Conservation (phyloP, 2,113 vertebrate genomes). For the Pangasianodon hypophthalmus region DNA sequence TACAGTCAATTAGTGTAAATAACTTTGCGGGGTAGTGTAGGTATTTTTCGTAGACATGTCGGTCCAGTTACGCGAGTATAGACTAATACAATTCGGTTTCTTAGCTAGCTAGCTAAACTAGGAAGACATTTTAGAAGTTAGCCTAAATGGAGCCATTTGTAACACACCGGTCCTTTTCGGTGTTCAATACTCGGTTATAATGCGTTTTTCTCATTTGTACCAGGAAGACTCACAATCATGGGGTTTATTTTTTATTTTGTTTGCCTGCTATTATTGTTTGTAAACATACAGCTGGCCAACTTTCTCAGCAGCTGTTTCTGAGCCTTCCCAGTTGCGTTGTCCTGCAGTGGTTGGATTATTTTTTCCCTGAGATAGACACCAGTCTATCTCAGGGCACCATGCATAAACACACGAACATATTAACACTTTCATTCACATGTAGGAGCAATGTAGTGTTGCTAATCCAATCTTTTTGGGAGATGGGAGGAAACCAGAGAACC, state of each 20-base stretch:
- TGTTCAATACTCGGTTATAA: neutral
- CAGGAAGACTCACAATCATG: neutral
- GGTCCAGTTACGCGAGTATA: neutral
- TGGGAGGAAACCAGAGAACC: neutral
- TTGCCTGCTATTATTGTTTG: neutral
- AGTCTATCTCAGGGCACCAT: no score
- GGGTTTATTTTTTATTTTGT: neutral
- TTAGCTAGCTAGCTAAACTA: neutral
- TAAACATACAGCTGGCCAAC: neutral
- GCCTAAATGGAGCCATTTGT: neutral
- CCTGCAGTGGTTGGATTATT: neutral
- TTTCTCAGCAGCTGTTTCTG: no score
- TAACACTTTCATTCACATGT: neutral
- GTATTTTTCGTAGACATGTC: neutral
- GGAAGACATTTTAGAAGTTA: neutral
- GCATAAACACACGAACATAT: neutral
- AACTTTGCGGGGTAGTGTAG: neutral
- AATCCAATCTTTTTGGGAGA: neutral
- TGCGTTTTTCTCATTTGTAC: neutral
- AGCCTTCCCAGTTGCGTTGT: neutral
- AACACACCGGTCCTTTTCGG: neutral
- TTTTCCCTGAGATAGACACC: neutral
- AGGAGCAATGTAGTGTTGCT: neutral
- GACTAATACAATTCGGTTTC: neutral
- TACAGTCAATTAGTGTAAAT: neutral